These are phyloP conservation scores for Troides oblongomaculatus DNA, from an alignment of 2,888 invertebrate genomes.

Conservation along the genomic window DNA sequence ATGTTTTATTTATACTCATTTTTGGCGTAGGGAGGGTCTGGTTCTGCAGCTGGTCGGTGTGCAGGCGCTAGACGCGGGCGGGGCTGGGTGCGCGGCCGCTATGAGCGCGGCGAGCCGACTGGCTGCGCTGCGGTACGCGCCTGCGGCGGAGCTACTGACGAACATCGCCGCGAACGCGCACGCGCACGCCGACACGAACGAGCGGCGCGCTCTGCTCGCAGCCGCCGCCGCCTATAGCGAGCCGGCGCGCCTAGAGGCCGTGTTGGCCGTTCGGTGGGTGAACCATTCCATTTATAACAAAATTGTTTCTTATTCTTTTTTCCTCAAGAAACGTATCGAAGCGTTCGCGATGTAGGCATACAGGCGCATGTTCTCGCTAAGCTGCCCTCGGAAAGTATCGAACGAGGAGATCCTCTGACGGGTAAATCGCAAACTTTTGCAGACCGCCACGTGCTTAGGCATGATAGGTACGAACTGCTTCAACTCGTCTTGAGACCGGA, in stretches of 20 bases:
- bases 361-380: too few relatives aligned
- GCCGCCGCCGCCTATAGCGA: conserved; percentile 49
- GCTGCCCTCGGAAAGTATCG: too few relatives aligned
- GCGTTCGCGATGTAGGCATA: too few relatives aligned
- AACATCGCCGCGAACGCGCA: conserved; percentile 44
- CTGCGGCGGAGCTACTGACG: conserved; percentile 42
- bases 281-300: not conserved
- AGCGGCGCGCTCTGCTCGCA: conserved; percentile 50
- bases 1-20: not conserved
- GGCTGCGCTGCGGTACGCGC: conserved; percentile 49
- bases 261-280: conserved; percentile 47
- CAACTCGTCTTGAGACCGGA: too few relatives aligned
- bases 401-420: too few relatives aligned
- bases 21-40: conserved; percentile 48
- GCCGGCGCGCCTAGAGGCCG: conserved; percentile 39
- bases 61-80: conserved; percentile 42
- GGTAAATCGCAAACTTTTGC: too few relatives aligned
- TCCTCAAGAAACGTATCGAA: too few relatives aligned
- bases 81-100: conserved; percentile 45
- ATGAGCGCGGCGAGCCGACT: conserved; percentile 49
- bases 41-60: conserved; percentile 53
- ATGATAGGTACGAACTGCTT: too few relatives aligned
- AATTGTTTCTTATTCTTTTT: too few relatives aligned
- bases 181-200: conserved; percentile 49
- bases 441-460: too few relatives aligned